Evolutionary conservation across 2,888 invertebrate genomes (phyloP).

Genomic region (Cancer borealis): DNA sequence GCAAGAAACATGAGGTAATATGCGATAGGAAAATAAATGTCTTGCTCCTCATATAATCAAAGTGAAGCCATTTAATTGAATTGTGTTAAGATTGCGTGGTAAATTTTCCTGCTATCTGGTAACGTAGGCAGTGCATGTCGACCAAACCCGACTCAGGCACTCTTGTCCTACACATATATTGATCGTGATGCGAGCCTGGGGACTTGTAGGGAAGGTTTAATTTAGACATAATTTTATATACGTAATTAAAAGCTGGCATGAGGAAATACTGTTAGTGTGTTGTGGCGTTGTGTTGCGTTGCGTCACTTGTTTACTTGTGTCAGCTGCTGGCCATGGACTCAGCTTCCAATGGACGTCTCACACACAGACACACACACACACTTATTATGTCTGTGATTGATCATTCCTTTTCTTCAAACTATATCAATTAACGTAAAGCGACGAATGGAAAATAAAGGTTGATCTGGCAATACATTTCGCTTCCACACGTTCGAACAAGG

Average conservation of each 20-base stretch:
- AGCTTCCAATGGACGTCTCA: background rate
- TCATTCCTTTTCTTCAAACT: background rate
- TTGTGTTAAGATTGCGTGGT: background rate
- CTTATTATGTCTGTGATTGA: background rate
- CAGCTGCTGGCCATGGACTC: background rate
- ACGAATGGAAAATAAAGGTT: background rate
- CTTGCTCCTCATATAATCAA: too few relatives aligned
- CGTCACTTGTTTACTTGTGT: background rate
- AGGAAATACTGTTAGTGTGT: background rate
- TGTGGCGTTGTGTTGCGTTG: background rate
- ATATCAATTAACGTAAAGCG: background rate
- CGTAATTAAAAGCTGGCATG: background rate
- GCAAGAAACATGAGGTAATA: too few relatives aligned
- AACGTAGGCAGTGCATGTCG: background rate
- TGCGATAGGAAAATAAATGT: too few relatives aligned
- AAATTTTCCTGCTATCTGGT: conserved; percentile 17
- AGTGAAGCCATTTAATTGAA: too few relatives aligned
- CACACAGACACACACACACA: background rate
- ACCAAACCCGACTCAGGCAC: background rate
- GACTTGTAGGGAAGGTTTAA: background rate
- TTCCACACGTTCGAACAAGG: background rate
- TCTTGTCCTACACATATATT: background rate
- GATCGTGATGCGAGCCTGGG: background rate
- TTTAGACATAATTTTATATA: background rate
- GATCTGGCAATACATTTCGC: background rate